These are phyloP conservation scores for Morone chrysops DNA, from an alignment of 2,113 vertebrate species.

Conservation along the genomic window DNA sequence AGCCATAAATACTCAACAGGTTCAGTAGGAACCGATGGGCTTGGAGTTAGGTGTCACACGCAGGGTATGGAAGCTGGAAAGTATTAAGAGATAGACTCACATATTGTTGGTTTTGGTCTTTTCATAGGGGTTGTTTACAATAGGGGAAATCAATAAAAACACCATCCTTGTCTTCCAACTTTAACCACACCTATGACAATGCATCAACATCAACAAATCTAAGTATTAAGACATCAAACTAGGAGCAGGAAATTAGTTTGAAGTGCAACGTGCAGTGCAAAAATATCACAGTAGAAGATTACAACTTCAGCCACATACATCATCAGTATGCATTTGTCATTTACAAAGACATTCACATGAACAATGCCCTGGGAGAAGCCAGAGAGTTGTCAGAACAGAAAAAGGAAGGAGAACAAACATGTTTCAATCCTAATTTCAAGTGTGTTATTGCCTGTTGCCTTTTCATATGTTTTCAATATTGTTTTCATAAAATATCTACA, in stretches of 20 bases:
- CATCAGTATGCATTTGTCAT: slow-evolving; percentile 10
- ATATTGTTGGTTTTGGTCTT: not conserved
- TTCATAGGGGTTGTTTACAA: not conserved
- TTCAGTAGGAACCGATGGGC: not conserved
- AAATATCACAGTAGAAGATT: slow-evolving; percentile 2
- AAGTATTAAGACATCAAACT: not conserved
- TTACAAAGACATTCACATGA: slow-evolving; percentile 8
- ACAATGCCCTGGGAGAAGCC: slow-evolving; percentile 17
- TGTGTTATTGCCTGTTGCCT: slow-evolving; percentile 4
- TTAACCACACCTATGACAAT: not conserved
- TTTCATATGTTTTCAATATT: slow-evolving; percentile 55
- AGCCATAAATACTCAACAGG: not conserved
- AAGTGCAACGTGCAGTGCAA: slow-evolving; percentile 5
- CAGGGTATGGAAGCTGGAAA: not conserved
- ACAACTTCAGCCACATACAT: slow-evolving; percentile 6
- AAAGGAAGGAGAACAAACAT: slow-evolving; percentile 1
- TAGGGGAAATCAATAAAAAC: not conserved
- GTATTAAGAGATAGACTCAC: not conserved
- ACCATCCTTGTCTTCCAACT: not conserved
- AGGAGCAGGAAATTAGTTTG: not conserved
- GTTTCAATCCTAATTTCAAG: not conserved
- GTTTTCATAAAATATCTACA: slow-evolving; percentile 36
- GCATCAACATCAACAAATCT: slow-evolving; percentile 5
- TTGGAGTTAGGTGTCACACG: not conserved
- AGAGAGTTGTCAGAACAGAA: slow-evolving; percentile 16